A percentile compares a stretch with the other conserved stretches of the same genome.
phyloP scores from a whole-genome alignment of 1,140 invertebrate genomes.

The Contarinia nasturtii region DNA sequence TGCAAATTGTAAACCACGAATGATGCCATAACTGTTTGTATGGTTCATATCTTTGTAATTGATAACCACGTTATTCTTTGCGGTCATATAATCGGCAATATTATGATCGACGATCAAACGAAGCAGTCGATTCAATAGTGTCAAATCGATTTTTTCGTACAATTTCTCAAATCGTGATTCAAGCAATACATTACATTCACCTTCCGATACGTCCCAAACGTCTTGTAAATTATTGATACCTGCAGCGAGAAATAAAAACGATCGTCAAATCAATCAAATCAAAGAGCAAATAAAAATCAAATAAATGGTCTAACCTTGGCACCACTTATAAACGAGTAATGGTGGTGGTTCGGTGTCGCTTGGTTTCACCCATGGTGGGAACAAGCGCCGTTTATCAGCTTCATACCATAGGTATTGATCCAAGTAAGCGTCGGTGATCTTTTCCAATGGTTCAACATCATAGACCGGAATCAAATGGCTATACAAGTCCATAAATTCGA shows the following conservation, averaged over 20 bases:
- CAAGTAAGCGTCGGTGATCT: constrained; percentile 99
- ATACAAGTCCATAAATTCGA: constrained; percentile 99
- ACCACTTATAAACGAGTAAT: constrained; percentile 97
- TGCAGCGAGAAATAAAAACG: constrained; percentile 12
- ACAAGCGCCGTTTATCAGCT: constrained; percentile 89
- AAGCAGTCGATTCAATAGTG: constrained; percentile 84
- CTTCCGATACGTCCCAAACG: constrained; percentile 96
- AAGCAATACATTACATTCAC: constrained; percentile 96
- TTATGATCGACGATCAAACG: constrained; percentile 98
- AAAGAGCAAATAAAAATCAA: background rate
- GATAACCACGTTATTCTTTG: constrained; percentile 98
- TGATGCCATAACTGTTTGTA: constrained; percentile 96
- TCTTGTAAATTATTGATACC: constrained; percentile 93
- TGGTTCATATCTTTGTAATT: constrained; percentile 99
- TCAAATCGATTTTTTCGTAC: constrained; percentile 99
- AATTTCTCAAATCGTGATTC: constrained; percentile 96
- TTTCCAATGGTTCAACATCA: constrained; percentile 96
- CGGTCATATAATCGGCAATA: constrained; percentile 99
- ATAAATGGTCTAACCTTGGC: constrained; percentile 54
- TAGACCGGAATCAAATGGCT: constrained; percentile 97
- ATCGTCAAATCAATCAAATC: background rate
- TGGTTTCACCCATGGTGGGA: constrained; percentile 98
- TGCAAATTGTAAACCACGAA: constrained; percentile 93
- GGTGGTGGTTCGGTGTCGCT: constrained; percentile 97
- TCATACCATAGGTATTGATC: constrained; percentile 99